Base-by-base conservation (phyloP, 2,113 vertebrate genomes). In the Malurus cyaneus region DNA sequence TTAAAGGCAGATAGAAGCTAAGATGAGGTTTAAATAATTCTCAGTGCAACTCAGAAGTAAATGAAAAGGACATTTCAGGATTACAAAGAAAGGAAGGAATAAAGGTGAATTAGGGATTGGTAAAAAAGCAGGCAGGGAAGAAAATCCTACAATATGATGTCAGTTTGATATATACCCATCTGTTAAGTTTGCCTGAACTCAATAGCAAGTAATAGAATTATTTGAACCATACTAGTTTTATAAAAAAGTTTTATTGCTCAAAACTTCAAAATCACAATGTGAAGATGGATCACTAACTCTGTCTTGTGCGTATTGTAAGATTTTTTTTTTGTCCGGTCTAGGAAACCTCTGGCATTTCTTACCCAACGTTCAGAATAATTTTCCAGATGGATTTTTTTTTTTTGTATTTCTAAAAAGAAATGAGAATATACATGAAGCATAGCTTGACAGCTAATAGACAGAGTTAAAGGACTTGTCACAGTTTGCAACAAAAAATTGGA, bases 161-260 rank as follows among this genome's bases (percentile, higher is more conserved):
- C 73, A 69, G 28, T 73, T 95, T 95, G 93, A 85, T 88, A 62
- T 50, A 86, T 80, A 65, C 1, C 2, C 85, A 47, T 89, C 74
- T 80, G 25, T 84, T 92, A 91, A 54, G 31, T 91, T 82, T 93
- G 57, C 36, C 87, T 60, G 49, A 87, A 69, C 57, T 82, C 81
- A 69, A 20, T 36, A 65, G 53, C 24, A 71, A 79, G 57, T 81
- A 87, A 85, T 80, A 57, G 28, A 86, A 62, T 47, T 53, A 28
- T 52, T 47, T 85, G 66, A 91, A 79, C 28, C 18, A 31, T 9
- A 14, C 19, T 53, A 61, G 53, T 85, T 94, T 80, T 85, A 80
- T 46, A 89, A 92, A 80, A 44, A 87, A 67, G 34, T 76, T 95
- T 79, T 89, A 86, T 76, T 89, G 70, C 71, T 85, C 49, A 34